These are phyloP conservation scores for Trinectes maculatus DNA, from an alignment of 2,113 vertebrate genomes.

Conservation along the genomic window DNA sequence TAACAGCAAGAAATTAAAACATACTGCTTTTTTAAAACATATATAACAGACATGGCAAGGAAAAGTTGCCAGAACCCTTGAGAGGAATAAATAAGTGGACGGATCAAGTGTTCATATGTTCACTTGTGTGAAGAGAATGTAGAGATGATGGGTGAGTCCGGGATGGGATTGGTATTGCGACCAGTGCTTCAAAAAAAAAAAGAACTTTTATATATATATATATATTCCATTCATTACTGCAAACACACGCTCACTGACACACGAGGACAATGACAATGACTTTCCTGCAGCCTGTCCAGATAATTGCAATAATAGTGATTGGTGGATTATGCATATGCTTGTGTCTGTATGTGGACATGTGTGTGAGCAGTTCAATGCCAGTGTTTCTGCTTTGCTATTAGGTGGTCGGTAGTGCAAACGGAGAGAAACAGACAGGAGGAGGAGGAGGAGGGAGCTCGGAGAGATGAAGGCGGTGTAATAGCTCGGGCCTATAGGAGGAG, in stretches of 20 bases:
- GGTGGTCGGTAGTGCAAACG: too few species aligned
- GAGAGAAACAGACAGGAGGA: neutral
- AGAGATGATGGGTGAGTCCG: too few species aligned
- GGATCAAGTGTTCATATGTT: neutral
- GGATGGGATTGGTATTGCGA: too few species aligned
- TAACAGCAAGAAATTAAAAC: slow-evolving; percentile 50
- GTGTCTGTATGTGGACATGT: slow-evolving; percentile 15
- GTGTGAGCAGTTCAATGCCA: slow-evolving; percentile 21
- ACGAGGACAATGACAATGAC: slow-evolving; percentile 2
- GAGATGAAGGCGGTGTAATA: slow-evolving; percentile 33
- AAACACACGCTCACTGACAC: slow-evolving; percentile 1
- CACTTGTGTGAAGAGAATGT: neutral
- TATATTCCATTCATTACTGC: slow-evolving; percentile 22
- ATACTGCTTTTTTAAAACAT: slow-evolving; percentile 39
- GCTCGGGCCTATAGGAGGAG: slow-evolving; percentile 10
- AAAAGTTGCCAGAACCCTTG: slow-evolving; percentile 38
- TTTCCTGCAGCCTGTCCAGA: neutral
- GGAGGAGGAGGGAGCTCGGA: neutral
- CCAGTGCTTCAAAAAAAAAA: too few species aligned
- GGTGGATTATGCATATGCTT: neutral
- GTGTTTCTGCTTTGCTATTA: slow-evolving; percentile 18
- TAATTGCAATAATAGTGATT: slow-evolving; percentile 2
- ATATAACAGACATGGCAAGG: slow-evolving; percentile 19
- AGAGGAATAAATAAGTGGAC: neutral
- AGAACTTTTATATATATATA: too few species aligned